phyloP scores from a whole-genome alignment of 2,113 vertebrate genomes.

The Arizona elegans region DNA sequence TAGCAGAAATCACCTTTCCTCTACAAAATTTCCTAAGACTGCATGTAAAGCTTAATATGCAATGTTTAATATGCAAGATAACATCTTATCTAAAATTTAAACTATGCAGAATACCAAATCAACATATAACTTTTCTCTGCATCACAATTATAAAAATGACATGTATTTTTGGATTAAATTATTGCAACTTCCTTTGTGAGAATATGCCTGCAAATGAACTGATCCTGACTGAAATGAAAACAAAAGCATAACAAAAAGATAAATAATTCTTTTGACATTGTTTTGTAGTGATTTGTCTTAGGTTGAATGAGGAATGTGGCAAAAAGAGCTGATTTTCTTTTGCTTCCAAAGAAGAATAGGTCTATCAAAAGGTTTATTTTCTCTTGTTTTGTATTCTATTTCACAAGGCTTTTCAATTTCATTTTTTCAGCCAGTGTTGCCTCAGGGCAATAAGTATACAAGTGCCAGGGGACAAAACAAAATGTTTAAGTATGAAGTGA shows the following conservation, averaged over 20 bases:
- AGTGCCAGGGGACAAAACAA: conserved; percentile 67
- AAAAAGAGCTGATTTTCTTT: conserved; percentile 44
- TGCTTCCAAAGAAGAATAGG: conserved; percentile 54
- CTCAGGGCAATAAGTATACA: conserved; percentile 68
- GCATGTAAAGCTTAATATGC: not conserved
- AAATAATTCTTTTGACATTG: conserved; percentile 18
- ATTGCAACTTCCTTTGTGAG: not conserved
- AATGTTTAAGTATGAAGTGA: conserved; percentile 71
- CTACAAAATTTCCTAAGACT: not conserved
- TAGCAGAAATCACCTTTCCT: not conserved
- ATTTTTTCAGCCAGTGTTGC: conserved; percentile 68
- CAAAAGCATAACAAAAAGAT: too few species aligned
- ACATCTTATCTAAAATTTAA: not conserved
- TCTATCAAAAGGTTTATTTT: conserved; percentile 35
- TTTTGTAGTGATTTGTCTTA: conserved; percentile 27
- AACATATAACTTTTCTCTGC: not conserved
- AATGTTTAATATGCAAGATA: not conserved
- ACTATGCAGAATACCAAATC: not conserved
- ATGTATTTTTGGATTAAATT: not conserved
- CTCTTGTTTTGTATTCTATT: conserved; percentile 60
- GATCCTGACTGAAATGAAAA: not conserved
- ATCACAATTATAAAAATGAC: not conserved
- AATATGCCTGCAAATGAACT: not conserved
- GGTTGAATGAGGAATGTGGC: not conserved
- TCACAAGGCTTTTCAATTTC: conserved; percentile 66